Evolutionary conservation across 2,797 vertebrate species (phyloP), one percentile per base, ranked within the genome.

Genomic region (Meriones psammophilus): DNA sequence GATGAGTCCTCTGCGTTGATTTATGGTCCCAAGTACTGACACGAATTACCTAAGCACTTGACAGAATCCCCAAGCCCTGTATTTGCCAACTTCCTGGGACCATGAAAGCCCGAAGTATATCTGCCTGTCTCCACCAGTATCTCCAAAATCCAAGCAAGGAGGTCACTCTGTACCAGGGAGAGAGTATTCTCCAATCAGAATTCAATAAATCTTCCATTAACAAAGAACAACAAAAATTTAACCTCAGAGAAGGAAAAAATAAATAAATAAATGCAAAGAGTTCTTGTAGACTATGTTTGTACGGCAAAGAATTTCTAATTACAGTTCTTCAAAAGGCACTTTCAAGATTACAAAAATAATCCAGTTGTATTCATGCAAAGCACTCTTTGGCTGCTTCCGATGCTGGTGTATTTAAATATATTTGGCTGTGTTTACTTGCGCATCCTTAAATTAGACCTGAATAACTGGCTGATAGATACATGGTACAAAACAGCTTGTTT

Each of bases 401-500:
- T 28, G 64, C 68, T 78, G 94, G 80, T 68, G n/a, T 88, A 97
- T 96, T 96, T 97, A 96, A 97, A 92, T 94, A 88, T 90, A 94
- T 93, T 84, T 94, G 86, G 88, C 89, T 36, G 9, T 95, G 89
- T 97, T 97, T 97, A 88, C 66, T 87, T 95, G 85, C 54, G 90
- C 73, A 60, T 94, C 89, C 91, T 94, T 94, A 97, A 97, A 96
- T 96, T 97, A 97, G 94, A 92, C 71, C 89, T 86, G 94, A 97
- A 97, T 95, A 97, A 96, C 94, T 95, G 94, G 77, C 84, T 92
- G 85, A 97, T 96, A 95, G 95, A 93, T 93, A 96, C 73, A 69
- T 83, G 87, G 88, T 78, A 96, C 92, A 97, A 96, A 96, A 94
- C 89, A 96, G 96, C 92, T 97, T 96, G 80, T 95, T 97, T 96